Conservation (phyloP, 2,888 invertebrate genomes). For the Spicauda simplicius region DNA sequence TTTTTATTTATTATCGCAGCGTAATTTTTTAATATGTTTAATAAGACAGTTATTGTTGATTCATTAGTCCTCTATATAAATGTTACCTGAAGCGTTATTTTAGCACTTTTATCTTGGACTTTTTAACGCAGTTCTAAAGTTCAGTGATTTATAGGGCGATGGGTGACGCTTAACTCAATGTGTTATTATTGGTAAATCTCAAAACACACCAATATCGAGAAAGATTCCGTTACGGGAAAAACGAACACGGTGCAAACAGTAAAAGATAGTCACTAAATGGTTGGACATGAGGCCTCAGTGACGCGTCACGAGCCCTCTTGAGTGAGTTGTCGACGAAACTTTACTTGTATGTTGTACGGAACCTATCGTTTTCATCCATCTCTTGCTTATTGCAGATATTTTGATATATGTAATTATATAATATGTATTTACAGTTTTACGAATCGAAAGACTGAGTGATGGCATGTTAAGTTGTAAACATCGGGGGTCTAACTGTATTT, state of each 20-base stretch:
- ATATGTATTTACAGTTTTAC: slow-evolving; percentile 59
- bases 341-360: slow-evolving; percentile 53
- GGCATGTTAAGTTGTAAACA: slow-evolving; percentile 63
- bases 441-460: slow-evolving; percentile 78
- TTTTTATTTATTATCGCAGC: no score
- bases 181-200: not conserved
- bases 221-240: slow-evolving; percentile 2
- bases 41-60: no score
- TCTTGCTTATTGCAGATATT: slow-evolving; percentile 55
- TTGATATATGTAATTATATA: slow-evolving; percentile 48
- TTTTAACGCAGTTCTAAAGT: no score
- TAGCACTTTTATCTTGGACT: no score
- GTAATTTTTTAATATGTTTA: no score
- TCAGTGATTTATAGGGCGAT: no score
- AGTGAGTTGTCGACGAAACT: slow-evolving; percentile 43
- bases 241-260: not conserved
- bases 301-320: slow-evolving; percentile 23
- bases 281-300: slow-evolving; percentile 37
- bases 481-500: slow-evolving; percentile 50
- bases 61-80: no score
- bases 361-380: slow-evolving; percentile 56
- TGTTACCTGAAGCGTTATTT: no score
- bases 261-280: slow-evolving; percentile 3
- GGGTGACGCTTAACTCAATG: not conserved
- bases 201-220: not conserved